phyloP scores from a whole-genome alignment of 2,888 invertebrate species.

The Megalurothrips usitatus region DNA sequence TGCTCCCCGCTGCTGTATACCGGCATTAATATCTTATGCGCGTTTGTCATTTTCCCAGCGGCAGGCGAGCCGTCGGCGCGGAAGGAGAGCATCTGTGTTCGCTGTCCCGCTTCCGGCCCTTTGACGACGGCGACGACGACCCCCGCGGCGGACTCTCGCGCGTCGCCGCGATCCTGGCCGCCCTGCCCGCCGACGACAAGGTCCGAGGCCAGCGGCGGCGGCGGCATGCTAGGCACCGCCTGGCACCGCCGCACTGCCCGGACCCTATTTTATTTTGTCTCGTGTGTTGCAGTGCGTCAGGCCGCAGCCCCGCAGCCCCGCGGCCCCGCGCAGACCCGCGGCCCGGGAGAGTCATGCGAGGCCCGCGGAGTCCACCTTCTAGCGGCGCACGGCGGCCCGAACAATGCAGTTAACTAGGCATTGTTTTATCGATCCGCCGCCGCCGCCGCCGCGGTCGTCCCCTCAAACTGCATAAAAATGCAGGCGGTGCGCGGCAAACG shows the following conservation, averaged over 20 bases:
- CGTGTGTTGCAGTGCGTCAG: too few species aligned
- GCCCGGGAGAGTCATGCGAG: neutral
- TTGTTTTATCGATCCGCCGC: neutral
- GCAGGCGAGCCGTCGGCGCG: too few species aligned
- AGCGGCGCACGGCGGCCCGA: neutral
- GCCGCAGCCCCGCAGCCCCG: neutral
- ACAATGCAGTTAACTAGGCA: slow-evolving; percentile 1
- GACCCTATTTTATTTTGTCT: neutral
- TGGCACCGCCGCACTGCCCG: neutral
- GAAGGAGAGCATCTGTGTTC: neutral
- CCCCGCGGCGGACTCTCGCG: neutral
- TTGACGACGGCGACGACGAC: neutral
- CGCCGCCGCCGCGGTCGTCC: too few species aligned
- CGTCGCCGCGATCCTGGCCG: too few species aligned
- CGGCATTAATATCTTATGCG: slow-evolving; percentile 11
- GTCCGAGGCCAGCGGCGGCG: too few species aligned
- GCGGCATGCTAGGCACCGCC: neutral
- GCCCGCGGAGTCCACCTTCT: neutral
- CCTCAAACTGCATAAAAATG: too few species aligned
- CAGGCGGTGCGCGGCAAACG: too few species aligned
- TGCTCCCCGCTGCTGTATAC: neutral
- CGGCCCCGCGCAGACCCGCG: neutral
- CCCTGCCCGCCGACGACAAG: too few species aligned
- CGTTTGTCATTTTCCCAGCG: slow-evolving; percentile 23
- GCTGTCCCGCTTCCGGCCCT: neutral